phyloP scores from a whole-genome alignment of 2,797 vertebrate species.

The Hylomyscus alleni region DNA sequence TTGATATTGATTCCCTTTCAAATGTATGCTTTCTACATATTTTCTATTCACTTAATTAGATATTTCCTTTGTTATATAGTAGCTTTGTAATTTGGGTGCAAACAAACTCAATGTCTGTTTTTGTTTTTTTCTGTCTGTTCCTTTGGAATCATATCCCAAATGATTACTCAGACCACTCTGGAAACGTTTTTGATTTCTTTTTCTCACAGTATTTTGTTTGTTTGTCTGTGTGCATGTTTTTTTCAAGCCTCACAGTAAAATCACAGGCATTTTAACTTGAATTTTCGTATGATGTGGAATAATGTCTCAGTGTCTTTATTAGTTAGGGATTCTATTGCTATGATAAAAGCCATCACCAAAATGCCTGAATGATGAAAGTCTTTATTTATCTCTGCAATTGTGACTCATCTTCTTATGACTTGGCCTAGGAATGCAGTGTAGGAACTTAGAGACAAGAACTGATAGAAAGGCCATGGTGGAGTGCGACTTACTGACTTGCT shows the following conservation, averaged over 20 bases:
- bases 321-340: neutral
- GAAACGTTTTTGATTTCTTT: neutral
- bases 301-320: neutral
- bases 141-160: neutral
- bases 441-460: neutral
- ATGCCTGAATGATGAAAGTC: neutral
- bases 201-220: neutral
- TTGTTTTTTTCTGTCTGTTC: neutral
- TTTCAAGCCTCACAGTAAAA: neutral
- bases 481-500: neutral
- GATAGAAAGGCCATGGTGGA: fast-evolving
- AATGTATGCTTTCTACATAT: neutral
- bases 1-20: neutral
- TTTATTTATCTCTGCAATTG: neutral
- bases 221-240: neutral
- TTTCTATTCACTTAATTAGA: neutral
- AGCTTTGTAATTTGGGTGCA: neutral
- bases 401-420: neutral
- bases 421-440: neutral
- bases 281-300: neutral
- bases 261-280: neutral
- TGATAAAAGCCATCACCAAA: neutral
- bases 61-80: neutral
- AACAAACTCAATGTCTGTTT: neutral
- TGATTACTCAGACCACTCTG: too few species aligned